These are phyloP conservation scores for Heterotis niloticus DNA, from an alignment of 2,113 vertebrate species.

Conservation along the genomic window DNA sequence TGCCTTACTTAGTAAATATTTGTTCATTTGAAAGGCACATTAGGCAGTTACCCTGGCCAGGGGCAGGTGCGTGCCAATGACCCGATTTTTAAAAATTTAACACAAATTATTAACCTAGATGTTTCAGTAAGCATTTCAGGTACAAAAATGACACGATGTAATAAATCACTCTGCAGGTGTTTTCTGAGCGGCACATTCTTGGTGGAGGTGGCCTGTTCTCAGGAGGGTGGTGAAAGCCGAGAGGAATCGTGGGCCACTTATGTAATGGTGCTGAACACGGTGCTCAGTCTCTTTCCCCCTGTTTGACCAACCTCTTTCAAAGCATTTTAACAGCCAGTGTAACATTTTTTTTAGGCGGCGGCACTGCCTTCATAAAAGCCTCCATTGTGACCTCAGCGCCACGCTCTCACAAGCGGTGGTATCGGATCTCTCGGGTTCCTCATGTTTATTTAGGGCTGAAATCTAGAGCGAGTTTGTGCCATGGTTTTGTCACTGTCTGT, in stretches of 20 bases:
- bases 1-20: constrained; percentile 12
- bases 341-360: constrained; percentile 24
- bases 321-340: constrained; percentile 28
- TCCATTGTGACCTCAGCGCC: constrained; percentile 2
- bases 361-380: neutral
- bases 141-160: neutral
- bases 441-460: too few species aligned
- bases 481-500: too few species aligned
- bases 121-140: neutral
- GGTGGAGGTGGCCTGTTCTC: neutral
- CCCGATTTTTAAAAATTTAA: neutral
- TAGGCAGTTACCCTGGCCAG: neutral
- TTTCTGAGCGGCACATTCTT: neutral
- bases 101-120: neutral
- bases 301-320: constrained; percentile 24
- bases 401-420: neutral
- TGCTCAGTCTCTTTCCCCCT: neutral
- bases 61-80: neutral
- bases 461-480: too few species aligned
- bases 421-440: too few species aligned
- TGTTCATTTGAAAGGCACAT: neutral
- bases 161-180: neutral
- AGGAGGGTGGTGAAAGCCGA: neutral
- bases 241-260: constrained; percentile 5
- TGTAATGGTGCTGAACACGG: constrained; percentile 13